Base-by-base conservation (phyloP, 2,797 vertebrate genomes). In the Lacerta agilis region DNA sequence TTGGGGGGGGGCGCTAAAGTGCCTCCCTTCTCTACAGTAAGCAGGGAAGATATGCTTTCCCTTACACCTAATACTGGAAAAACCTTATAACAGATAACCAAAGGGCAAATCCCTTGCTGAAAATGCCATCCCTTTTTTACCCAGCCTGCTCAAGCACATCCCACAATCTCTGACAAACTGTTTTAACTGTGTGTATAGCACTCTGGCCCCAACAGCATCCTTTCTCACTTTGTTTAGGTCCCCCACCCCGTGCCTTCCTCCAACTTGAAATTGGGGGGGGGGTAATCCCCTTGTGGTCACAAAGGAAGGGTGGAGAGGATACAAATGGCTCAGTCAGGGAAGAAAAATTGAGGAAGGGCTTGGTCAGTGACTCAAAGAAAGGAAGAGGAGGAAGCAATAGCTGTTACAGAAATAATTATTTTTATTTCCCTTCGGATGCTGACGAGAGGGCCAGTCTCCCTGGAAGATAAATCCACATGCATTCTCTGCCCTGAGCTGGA, bases 281-380 rank as follows among this genome's bases (percentile, higher is more conserved):
- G 85, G 79, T 85, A 64, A 43, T 83, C 89, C 90, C 88, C 3
- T 0, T 27, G 83, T 25, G 72, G 38, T 93, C 45, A 49, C 86
- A 81, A 86, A 93, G 95, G 94, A 95, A 95, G 79, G 88, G 90
- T 86, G 75, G 89, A 76, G 94, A 13, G 82, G 79, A 84, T 73
- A 72, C 90, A 89, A 72, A 9, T 8, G 7, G 33, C 86, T 87
- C 86, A 90, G 38, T 71, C 20, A 77, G 55, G 55, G 80, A 90
- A 4, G 72, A 90, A 92, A 93, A 27, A 45, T 83, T 11, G 87
- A 95, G 93, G 95, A 96, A 96, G 93, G 94, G 94, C 86, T 95
- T 81, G 90, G 93, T 67, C 81, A 84, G 77, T 95, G 94, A 95
- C 89, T 94, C 93, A 95, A 90, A 85, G 71, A 80, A n/a, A 82